Conservation (phyloP, 1,140 invertebrate species). For the Aplysia californica region DNA sequence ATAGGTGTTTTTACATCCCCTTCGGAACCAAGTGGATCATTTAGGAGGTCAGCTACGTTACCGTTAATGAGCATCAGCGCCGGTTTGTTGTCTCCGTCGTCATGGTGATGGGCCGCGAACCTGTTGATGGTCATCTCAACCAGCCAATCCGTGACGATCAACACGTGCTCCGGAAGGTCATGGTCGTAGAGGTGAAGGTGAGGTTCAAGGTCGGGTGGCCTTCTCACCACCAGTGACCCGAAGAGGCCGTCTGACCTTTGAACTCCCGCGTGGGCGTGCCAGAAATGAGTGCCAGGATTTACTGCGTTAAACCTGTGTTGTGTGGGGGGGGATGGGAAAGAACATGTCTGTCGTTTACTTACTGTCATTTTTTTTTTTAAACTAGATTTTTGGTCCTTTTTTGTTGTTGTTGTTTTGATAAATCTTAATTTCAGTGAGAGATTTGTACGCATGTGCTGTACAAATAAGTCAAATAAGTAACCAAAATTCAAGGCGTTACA, state of each 20-base stretch:
- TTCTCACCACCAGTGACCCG: conserved; percentile 45
- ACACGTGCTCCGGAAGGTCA: conserved; percentile 49
- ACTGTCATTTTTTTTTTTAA: too few relatives aligned
- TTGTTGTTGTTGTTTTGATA: too few relatives aligned
- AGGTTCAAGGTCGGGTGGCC: conserved; percentile 35
- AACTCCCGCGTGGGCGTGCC: conserved; percentile 88
- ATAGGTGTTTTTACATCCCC: too few relatives aligned
- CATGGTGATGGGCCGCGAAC: conserved; percentile 42
- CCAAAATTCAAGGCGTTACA: too few relatives aligned
- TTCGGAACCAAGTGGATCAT: too few relatives aligned
- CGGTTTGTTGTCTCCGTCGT: conserved; percentile 46
- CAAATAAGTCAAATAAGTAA: too few relatives aligned
- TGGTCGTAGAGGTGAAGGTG: conserved; percentile 46
- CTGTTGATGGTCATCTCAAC: conserved; percentile 38
- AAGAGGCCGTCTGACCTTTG: conserved; percentile 82
- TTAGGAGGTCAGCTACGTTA: conserved; percentile 6
- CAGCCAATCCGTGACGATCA: conserved; percentile 52
- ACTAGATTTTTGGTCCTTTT: too few relatives aligned
- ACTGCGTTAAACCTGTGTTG: conserved; percentile 67
- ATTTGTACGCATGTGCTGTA: too few relatives aligned
- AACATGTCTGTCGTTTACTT: too few relatives aligned
- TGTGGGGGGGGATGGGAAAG: too few relatives aligned
- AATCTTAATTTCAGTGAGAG: too few relatives aligned
- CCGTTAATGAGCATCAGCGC: conserved; percentile 66
- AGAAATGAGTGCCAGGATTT: conserved; percentile 81